phyloP scores from a whole-genome alignment of 1,140 invertebrate genomes.

The Lordiphosa mommai region DNA sequence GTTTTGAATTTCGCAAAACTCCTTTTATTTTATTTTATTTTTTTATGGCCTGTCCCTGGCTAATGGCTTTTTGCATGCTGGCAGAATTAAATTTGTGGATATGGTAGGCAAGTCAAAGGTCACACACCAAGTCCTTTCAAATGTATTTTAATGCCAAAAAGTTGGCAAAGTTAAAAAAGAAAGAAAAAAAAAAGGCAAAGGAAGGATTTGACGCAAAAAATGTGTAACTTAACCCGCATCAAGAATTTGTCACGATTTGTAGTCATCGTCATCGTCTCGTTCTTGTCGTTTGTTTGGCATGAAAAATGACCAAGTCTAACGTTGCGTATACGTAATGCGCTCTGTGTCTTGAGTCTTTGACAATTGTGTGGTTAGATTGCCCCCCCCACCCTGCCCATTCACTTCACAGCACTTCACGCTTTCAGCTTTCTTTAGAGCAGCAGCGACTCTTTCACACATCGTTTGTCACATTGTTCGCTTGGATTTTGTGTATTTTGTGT shows the following conservation, averaged over 20 bases:
- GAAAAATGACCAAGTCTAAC: slow-evolving; percentile 69
- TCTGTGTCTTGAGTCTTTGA: slow-evolving; percentile 21
- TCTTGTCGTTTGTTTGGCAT: slow-evolving; percentile 40
- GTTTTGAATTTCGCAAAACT: slow-evolving; percentile 11
- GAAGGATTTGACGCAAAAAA: slow-evolving; percentile 30
- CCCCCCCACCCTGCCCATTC: neutral
- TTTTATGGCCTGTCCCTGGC: slow-evolving; percentile 40
- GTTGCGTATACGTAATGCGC: slow-evolving; percentile 66
- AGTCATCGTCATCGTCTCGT: slow-evolving; percentile 56
- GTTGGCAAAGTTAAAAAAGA: slow-evolving; percentile 26
- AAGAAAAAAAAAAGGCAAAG: slow-evolving; percentile 10
- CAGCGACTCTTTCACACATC: slow-evolving; percentile 70
- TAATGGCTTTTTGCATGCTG: slow-evolving; percentile 36
- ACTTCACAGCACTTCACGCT: slow-evolving; percentile 42
- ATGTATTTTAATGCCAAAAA: slow-evolving; percentile 51
- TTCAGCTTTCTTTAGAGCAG: slow-evolving; percentile 28
- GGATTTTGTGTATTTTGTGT: slow-evolving; percentile 24
- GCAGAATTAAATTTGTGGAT: slow-evolving; percentile 44
- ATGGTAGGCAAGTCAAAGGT: slow-evolving; percentile 11
- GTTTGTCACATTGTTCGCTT: slow-evolving; percentile 71
- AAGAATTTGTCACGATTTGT: slow-evolving; percentile 77
- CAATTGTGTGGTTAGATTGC: slow-evolving; percentile 68
- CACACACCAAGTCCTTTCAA: slow-evolving; percentile 16
- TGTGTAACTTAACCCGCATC: slow-evolving; percentile 74
- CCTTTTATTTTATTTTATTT: too few relatives aligned